Evolutionary conservation across 2,113 vertebrate genomes (phyloP), one percentile per base, ranked within the genome.

Genomic region (Urocitellus parryii): DNA sequence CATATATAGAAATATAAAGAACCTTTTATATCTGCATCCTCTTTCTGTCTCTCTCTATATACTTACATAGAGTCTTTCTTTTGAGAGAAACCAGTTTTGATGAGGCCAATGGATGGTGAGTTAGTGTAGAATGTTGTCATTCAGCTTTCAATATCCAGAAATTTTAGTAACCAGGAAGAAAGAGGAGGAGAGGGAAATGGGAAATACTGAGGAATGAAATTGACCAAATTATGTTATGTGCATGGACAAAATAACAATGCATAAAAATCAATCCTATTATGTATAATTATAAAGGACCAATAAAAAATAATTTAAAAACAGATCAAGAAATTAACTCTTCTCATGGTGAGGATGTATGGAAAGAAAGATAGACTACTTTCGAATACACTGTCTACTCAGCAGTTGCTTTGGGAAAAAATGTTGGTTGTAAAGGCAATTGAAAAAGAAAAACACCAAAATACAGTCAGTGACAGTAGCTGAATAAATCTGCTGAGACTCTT

Each of bases 401-500:
- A 88, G 84, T 74, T 79, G 39, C 17, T 12, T 45, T 88, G 45
- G 74, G 82, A 56, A 81, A 78, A 79, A 94, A 83, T n/a, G 73
- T 25, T n/a, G 12, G 56, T 39, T 87, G 29, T 72, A 88, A 86
- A 96, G 51, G 22, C 42, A 63, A 83, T 63, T 53, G 70, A 45
- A 73, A 78, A 78, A 67, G 34, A 48, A 91, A 72, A 63, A 34
- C 48, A 27, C 4, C 68, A 91, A 77, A 27, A 32, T n/a, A 11
- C 2, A 34, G 76, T 42, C 73, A 27, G 32, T 39, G 8, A 76
- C 63, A 68, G 70, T 45, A 56, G 76, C 68, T 27, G 67, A 78
- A 91, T 92, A 80, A 72, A 73, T 81, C 39, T 79, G 13, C 83
- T 76, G 68, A 93, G 65, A 87, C 82, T 68, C 12, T 39, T n/a